Evolutionary conservation across 2,113 vertebrate species (phyloP).

Genomic region (Neofelis nebulosa): DNA sequence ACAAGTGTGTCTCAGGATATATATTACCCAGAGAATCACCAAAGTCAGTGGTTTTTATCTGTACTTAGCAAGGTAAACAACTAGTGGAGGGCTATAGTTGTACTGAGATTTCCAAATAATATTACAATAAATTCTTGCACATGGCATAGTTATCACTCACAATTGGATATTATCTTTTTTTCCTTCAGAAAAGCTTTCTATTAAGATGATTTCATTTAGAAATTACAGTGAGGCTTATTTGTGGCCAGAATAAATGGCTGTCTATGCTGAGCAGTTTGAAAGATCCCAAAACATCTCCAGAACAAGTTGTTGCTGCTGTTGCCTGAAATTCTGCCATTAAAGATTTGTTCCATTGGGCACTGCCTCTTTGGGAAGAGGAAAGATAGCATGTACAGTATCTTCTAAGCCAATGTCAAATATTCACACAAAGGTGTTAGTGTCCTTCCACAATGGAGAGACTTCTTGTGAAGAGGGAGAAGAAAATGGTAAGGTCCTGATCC

Average conservation of each 20-base stretch:
- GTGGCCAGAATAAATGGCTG: background rate
- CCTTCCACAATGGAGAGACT: background rate
- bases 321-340: background rate
- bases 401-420: background rate
- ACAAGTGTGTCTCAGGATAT: background rate
- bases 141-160: background rate
- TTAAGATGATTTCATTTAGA: background rate
- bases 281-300: background rate
- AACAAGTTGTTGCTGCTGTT: background rate
- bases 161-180: background rate
- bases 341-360: background rate
- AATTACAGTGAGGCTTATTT: background rate
- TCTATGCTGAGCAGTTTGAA: background rate
- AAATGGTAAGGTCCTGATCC: background rate
- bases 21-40: background rate
- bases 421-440: background rate
- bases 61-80: background rate
- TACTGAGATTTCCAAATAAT: background rate
- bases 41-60: background rate
- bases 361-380: background rate
- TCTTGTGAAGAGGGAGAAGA: background rate
- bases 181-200: background rate
- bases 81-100: background rate
- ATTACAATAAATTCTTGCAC: background rate
- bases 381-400: background rate